A percentile compares a stretch with the other conserved stretches of the same genome.
Conservation (phyloP, 2,888 invertebrate species). For the Tetranychus piercei region DNA sequence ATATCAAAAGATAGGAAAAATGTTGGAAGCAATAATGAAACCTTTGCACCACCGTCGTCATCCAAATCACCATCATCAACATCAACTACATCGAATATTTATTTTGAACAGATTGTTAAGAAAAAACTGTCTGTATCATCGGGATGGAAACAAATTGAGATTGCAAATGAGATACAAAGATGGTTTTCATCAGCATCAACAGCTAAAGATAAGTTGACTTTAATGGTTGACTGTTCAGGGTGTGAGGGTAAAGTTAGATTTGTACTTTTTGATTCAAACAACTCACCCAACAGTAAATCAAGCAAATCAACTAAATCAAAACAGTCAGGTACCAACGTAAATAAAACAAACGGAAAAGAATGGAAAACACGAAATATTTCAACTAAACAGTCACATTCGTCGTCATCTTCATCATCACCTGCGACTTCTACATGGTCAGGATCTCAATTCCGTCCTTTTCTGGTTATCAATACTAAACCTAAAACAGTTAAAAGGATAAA, state of each 20-base stretch:
- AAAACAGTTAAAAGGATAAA: not conserved
- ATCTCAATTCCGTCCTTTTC: not conserved
- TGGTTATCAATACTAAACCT: conserved; percentile 6
- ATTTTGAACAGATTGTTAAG: conserved; percentile 31
- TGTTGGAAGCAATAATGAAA: conserved; percentile 39
- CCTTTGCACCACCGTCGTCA: conserved; percentile 24
- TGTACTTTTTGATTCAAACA: conserved; percentile 25
- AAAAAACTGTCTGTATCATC: conserved; percentile 45
- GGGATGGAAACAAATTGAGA: conserved; percentile 71
- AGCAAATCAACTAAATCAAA: not conserved
- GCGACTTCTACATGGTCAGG: not conserved
- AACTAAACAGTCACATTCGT: not conserved
- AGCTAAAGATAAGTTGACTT: conserved; percentile 39
- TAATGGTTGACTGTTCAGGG: conserved; percentile 44
- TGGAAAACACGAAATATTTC: not conserved
- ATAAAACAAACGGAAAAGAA: not conserved
- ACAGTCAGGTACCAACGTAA: not conserved
- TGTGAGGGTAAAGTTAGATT: conserved; percentile 31
- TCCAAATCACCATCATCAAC: not conserved
- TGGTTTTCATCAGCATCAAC: conserved; percentile 42
- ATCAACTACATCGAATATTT: not conserved
- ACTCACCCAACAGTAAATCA: not conserved
- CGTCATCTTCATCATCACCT: not conserved
- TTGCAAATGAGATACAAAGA: conserved; percentile 53
- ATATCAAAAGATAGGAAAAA: conserved; percentile 21